A percentile compares a stretch with the other conserved stretches of the same genome.
These are phyloP conservation scores for Emydoidea blandingii DNA, from an alignment of 2,797 vertebrate species.

Conservation along the genomic window DNA sequence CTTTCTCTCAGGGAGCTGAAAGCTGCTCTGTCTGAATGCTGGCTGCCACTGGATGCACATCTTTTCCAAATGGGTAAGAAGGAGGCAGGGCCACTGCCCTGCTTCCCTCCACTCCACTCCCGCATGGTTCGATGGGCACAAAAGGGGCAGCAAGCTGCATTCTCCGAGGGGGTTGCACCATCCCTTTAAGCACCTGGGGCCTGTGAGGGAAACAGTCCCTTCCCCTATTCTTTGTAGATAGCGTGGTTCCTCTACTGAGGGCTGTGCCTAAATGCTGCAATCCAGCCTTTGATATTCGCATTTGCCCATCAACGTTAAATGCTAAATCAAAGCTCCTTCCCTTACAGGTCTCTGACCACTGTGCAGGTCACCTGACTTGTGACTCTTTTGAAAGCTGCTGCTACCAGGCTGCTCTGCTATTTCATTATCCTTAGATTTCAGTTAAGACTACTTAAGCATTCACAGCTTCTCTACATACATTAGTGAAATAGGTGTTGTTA, in stretches of 20 bases:
- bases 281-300: neutral
- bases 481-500: neutral
- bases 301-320: accelerated
- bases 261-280: neutral
- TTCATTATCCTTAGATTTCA: neutral
- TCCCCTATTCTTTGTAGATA: neutral
- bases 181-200: neutral
- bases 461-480: neutral
- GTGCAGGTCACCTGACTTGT: neutral
- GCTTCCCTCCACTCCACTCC: neutral
- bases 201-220: neutral
- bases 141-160: neutral
- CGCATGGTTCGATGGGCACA: neutral
- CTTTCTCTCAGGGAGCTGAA: neutral
- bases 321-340: neutral
- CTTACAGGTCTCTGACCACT: neutral
- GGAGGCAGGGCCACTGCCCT: neutral
- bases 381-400: neutral
- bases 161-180: accelerated
- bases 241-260: neutral
- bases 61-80: neutral
- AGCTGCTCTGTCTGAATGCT: neutral
- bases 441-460: neutral
- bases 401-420: neutral
- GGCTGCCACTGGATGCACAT: neutral